These are phyloP conservation scores for Reticulitermes speratus DNA, from an alignment of 1,140 invertebrate genomes.

Conservation along the genomic window DNA sequence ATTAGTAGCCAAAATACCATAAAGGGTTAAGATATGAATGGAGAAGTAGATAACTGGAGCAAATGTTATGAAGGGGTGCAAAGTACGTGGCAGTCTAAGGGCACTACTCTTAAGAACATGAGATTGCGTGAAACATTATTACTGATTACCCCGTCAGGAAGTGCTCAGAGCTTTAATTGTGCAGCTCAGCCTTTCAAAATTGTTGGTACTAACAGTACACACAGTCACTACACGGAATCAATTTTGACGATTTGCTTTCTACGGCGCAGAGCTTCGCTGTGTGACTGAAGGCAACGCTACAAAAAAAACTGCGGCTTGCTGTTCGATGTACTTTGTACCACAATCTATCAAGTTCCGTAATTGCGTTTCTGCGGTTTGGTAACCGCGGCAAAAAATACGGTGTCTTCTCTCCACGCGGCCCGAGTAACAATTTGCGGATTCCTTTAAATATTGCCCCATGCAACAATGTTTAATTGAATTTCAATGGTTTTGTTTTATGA, in stretches of 20 bases:
- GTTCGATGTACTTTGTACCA: constrained; percentile 5
- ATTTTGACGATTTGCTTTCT: not conserved
- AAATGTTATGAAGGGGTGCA: no score
- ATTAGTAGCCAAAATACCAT: no score
- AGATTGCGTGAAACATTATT: no score
- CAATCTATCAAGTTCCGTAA: not conserved
- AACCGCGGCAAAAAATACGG: constrained; percentile 3
- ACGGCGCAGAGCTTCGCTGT: not conserved
- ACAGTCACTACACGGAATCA: not conserved
- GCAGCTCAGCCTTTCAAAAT: not conserved
- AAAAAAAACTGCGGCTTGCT: not conserved
- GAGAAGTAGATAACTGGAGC: no score
- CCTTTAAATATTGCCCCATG: not conserved
- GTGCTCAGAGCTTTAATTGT: not conserved
- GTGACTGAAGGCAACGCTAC: not conserved
- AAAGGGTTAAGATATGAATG: no score
- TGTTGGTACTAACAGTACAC: not conserved
- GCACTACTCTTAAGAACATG: no score
- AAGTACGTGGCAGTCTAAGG: no score
- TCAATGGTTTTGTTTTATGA: not conserved
- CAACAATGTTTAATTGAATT: constrained; percentile 1
- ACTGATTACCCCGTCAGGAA: no score
- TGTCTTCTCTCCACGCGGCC: not conserved
- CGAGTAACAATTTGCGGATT: not conserved
- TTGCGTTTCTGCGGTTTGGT: not conserved